Conservation (phyloP, 2,797 vertebrate genomes). For the Sebastiscus albofasciatus region DNA sequence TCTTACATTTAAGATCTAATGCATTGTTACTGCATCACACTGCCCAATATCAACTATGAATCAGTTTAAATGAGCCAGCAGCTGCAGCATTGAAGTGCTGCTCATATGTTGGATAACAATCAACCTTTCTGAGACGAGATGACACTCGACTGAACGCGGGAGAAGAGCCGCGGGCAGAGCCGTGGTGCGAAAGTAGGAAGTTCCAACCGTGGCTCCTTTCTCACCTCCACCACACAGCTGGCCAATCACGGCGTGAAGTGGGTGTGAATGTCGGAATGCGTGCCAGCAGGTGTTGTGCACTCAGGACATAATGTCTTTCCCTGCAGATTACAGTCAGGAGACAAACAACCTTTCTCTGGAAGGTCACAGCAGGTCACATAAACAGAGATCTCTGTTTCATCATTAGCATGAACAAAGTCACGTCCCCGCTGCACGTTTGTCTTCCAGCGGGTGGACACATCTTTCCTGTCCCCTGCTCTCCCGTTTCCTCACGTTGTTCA, state of each 20-base stretch:
- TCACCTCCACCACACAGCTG: not conserved
- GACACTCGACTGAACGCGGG: no score
- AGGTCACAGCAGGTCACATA: constrained; percentile 16
- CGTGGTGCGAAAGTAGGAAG: no score
- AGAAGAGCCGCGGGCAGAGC: no score
- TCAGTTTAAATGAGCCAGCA: no score
- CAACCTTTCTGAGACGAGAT: not conserved
- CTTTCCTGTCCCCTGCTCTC: not conserved
- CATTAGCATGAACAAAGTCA: constrained; percentile 31
- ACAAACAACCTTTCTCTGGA: constrained; percentile 7
- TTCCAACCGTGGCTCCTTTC: not conserved
- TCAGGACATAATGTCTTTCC: constrained; percentile 4
- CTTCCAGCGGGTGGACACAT: not conserved
- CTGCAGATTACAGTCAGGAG: constrained; percentile 8
- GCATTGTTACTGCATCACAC: no score
- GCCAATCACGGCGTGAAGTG: not conserved
- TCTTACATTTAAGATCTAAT: no score
- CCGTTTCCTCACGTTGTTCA: not conserved
- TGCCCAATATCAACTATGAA: no score
- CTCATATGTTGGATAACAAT: no score
- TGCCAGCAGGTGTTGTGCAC: not conserved
- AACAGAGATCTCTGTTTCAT: constrained; percentile 13
- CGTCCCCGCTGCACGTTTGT: constrained; percentile 2
- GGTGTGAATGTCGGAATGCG: not conserved
- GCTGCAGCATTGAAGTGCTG: no score